Evolutionary conservation across 1,140 invertebrate species (phyloP), one percentile per base, ranked within the genome.

Genomic region (Zaprionus camerounensis): DNA sequence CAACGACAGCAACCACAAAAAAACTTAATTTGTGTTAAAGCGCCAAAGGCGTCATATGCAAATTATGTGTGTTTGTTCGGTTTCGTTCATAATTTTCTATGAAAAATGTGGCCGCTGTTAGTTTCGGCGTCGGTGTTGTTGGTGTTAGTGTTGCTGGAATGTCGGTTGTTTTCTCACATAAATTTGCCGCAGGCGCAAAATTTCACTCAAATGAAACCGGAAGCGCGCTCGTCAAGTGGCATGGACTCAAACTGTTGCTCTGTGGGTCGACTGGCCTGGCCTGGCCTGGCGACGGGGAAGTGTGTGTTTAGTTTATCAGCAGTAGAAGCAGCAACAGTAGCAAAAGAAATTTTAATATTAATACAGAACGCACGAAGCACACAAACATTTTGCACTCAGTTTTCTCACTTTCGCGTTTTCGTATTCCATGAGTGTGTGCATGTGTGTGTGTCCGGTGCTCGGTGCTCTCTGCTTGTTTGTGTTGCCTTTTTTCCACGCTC

Each of bases 131-230:
- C 64, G 63, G 20, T 72, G 63, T 24, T 65, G 59, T 22, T 63
- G 62, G 15, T 66, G 65, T 20, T 68, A 44, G n/a, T 71, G 11
- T 7, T 56, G 63, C 24, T 72, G 46, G 46, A 51, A 51, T 51
- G 46, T 22, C 20, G 46, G 63, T 67, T 81, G 56, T 79, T 90
- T 90, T 90, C 85, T 91, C 85, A 90, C 85, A 90, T 90, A 90
- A 90, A 90, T 90, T 81, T 85, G 73, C 79, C 76, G 63, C 59
- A 81, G 85, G 85, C 76, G 76, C 68, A 81, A 90, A 90, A 91
- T 90, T 90, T 90, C 85, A 90, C 85, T 88, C 64, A 90, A 90
- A 85, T 86, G 81, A 77, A 90, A 90, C 81, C 85, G 85, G 85
- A 90, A 90, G 85, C 79, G 67, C 63, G 80, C 41, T 76, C 77